Conservation (phyloP, 2,113 vertebrate genomes). For the Athene cunicularia region DNA sequence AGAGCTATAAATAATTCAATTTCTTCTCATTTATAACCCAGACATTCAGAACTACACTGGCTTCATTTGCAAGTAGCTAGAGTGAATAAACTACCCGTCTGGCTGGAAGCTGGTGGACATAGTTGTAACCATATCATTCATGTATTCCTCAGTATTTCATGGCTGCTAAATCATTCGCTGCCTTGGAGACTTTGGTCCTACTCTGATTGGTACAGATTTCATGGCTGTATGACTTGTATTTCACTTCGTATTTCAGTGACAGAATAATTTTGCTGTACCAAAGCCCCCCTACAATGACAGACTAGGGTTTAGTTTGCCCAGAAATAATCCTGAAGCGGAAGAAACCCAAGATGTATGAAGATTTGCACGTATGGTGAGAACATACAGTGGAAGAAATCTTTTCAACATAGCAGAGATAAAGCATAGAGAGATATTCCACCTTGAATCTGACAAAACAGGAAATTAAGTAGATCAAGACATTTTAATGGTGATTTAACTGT, state of each 20-base stretch:
- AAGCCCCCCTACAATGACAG: not conserved
- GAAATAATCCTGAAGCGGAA: not conserved
- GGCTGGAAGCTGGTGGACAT: not conserved
- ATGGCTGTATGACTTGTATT: too few relatives aligned
- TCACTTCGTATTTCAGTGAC: not conserved
- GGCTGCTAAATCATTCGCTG: not conserved
- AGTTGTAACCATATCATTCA: not conserved
- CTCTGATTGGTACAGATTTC: not conserved
- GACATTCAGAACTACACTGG: not conserved
- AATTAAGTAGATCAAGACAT: not conserved
- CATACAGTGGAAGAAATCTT: not conserved
- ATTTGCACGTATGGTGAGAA: not conserved
- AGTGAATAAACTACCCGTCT: not conserved
- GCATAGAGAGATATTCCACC: rapidly evolving
- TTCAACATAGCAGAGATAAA: not conserved
- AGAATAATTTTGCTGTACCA: not conserved
- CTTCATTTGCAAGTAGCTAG: not conserved
- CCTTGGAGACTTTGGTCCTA: not conserved
- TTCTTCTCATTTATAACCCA: not conserved
- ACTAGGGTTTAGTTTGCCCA: not conserved
- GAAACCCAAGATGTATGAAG: not conserved
- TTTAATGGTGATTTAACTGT: not conserved
- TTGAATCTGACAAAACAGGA: not conserved
- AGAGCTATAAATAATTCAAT: not conserved
- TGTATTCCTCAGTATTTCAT: not conserved